Conservation (phyloP, 2,797 vertebrate genomes). For the Anas capensis region DNA sequence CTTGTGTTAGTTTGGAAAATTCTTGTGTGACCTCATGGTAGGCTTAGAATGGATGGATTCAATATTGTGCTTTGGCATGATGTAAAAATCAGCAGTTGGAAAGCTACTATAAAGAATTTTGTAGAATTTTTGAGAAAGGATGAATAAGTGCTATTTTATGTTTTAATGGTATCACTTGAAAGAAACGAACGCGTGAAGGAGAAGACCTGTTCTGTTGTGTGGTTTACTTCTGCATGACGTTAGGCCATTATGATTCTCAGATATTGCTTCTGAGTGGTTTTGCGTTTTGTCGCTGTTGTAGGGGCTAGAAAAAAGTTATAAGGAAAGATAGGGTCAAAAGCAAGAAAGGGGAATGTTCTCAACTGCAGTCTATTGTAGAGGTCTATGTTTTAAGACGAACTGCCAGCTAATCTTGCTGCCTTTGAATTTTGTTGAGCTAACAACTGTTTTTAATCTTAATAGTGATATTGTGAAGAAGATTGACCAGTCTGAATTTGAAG, state of each 20-base stretch:
- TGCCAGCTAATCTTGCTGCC: neutral
- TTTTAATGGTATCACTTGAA: neutral
- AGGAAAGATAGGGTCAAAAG: neutral
- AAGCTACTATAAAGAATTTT: neutral
- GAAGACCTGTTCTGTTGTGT: neutral
- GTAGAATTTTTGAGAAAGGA: neutral
- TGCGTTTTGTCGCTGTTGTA: neutral
- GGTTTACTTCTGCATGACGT: neutral
- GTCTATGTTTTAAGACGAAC: neutral
- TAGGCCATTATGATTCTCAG: neutral
- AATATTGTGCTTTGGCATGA: neutral
- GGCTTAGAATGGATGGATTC: neutral
- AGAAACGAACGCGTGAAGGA: neutral
- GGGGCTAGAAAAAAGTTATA: neutral
- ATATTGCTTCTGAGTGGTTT: neutral
- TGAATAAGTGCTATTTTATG: neutral
- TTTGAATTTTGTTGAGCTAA: constrained; percentile 9
- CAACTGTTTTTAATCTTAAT: constrained; percentile 52
- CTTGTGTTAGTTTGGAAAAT: neutral
- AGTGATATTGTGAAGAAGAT: constrained; percentile 98
- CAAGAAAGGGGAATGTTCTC: neutral
- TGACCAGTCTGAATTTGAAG: constrained; percentile 98
- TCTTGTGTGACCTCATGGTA: neutral
- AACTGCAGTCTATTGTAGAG: rapidly evolving
- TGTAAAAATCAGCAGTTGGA: neutral